A percentile compares a stretch with the other conserved stretches of the same genome.
phyloP scores from a whole-genome alignment of 64 coral and sea anemone genomes.

The Orbicella faveolata region DNA sequence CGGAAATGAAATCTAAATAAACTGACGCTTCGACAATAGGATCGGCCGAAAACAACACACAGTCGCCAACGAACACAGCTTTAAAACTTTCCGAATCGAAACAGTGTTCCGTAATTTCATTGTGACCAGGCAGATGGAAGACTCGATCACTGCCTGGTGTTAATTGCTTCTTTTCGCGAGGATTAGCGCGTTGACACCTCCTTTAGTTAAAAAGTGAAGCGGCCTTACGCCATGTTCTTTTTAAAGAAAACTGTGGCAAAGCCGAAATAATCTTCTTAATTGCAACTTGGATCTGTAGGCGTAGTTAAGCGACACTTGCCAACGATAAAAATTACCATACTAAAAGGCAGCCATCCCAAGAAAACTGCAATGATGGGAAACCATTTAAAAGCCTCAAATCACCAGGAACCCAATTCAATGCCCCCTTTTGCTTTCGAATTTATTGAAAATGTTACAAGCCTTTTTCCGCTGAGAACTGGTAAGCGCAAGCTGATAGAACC shows the following conservation, averaged over 20 bases:
- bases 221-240: background rate
- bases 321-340: constrained; percentile 11
- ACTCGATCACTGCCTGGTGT: background rate
- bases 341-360: background rate
- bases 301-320: background rate
- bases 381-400: background rate
- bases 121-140: background rate
- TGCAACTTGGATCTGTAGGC: background rate
- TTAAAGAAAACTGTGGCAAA: constrained; percentile 5
- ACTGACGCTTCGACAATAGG: constrained; percentile 25
- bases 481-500: background rate
- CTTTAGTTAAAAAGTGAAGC: constrained; percentile 20
- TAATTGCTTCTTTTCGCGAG: constrained; percentile 1
- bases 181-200: constrained; percentile 20
- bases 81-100: constrained; percentile 3
- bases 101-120: constrained; percentile 30
- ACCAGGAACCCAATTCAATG: background rate
- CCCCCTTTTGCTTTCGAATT: background rate
- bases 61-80: background rate
- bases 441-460: background rate
- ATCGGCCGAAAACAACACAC: background rate
- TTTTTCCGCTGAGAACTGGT: background rate
- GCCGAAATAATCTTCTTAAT: background rate
- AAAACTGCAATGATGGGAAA: background rate
- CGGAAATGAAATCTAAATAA: constrained; percentile 32